Evolutionary conservation across 1,140 invertebrate genomes (phyloP), one percentile per base, ranked within the genome.

Genomic region (Drosophila malerkotliana): DNA sequence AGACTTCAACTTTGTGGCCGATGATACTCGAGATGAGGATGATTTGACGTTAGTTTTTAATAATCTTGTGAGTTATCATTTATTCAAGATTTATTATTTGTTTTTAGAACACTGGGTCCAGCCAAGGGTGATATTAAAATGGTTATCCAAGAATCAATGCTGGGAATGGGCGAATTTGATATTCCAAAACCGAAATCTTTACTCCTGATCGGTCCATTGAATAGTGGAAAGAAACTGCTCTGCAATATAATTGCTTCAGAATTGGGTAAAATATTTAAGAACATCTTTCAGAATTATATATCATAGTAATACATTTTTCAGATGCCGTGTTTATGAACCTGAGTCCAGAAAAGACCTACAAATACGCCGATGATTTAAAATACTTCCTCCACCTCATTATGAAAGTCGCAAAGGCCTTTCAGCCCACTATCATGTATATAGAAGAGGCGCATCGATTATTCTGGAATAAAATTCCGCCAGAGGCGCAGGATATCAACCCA

Each of bases 271-370:
- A 8, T 3, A 5, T 15, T 28, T 12, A 8, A 7, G 34, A 7
- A 5, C 26, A 1, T 7, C 14, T 28, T 52, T 12, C 10, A 32
- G 2, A 14, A 26, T 5, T 12, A 4, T 0, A 6, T 14, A 39
- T 9, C 1, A 32, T 41, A 14, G 0, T 3, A 14, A 41, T 14
- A 14, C 41, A 44, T 5, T 47, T 24, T 54, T 14, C 30, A 92
- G 91, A 89, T 60, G 97, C 97, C 4, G 96, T 96, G 4, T 92
- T 98, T 21, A 96, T 98, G 88, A 97, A 98, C 77, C 92, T 98
- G 2, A 96, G 96, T 18, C 94, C 97, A 2, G 93, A 94, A 4
- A 96, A 97, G 68, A 93, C 97, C 39, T 94, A 93, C 21, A 93
- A 96, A 93, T 97, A 96, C 92, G 94, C 94, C 10, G 95, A 97